Conservation (phyloP, 2,797 vertebrate species). For the Acrocephalus scirpaceus region DNA sequence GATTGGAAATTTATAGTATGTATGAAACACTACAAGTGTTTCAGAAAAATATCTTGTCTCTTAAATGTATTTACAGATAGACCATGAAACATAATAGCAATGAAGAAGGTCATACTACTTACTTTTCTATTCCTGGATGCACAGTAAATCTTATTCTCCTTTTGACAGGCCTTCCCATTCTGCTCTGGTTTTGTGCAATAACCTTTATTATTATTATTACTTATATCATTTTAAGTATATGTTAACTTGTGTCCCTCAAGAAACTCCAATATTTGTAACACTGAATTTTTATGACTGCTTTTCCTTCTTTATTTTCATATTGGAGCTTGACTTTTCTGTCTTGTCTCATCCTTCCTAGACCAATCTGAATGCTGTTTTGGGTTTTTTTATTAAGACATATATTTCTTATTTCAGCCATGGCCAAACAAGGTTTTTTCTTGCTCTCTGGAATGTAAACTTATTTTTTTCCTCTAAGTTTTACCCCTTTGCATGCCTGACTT, state of each 20-base stretch:
- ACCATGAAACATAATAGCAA: background rate
- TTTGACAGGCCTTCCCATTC: background rate
- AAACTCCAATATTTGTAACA: background rate
- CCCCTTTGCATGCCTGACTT: constrained; percentile 11
- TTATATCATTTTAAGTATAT: background rate
- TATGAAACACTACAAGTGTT: background rate
- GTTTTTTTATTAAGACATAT: background rate
- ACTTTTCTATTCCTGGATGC: background rate
- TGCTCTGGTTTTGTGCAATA: background rate
- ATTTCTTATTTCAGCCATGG: background rate
- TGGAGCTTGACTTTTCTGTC: background rate
- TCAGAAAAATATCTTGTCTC: background rate
- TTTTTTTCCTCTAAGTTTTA: background rate
- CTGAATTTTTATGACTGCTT: background rate
- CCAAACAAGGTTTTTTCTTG: background rate
- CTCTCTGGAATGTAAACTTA: background rate
- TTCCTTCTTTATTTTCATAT: background rate
- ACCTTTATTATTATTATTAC: background rate
- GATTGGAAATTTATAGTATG: constrained; percentile 8
- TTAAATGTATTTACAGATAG: background rate
- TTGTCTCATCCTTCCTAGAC: background rate
- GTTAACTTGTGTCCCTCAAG: background rate
- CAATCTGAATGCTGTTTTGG: background rate
- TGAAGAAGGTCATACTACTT: background rate
- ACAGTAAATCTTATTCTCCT: background rate